phyloP scores from a whole-genome alignment of 2,797 vertebrate species.

The Acipenser transmontanus region DNA sequence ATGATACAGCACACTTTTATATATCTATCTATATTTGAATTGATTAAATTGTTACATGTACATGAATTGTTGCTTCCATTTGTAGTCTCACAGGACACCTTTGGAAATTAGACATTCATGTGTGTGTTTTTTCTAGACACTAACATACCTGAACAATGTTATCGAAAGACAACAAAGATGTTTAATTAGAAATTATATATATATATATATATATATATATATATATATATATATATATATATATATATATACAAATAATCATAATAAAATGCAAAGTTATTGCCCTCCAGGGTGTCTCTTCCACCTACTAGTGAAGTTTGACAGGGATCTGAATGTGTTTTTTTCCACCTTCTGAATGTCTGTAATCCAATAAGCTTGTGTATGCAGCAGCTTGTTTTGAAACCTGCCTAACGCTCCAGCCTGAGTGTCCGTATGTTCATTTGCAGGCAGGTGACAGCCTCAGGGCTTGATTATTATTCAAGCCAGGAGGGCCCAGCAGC shows the following conservation, averaged over 20 bases:
- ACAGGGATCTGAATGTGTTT: slow-evolving; percentile 51
- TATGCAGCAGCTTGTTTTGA: slow-evolving; percentile 74
- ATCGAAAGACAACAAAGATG: no score
- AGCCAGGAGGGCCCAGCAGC: slow-evolving; percentile 56
- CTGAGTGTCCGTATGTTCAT: slow-evolving; percentile 53
- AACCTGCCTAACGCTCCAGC: slow-evolving; percentile 60
- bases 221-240: neutral
- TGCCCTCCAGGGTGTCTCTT: slow-evolving; percentile 25
- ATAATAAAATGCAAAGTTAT: slow-evolving; percentile 13
- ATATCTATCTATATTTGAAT: no score
- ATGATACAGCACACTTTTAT: no score
- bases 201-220: no score
- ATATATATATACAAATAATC: slow-evolving; percentile 5
- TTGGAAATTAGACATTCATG: no score
- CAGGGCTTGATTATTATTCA: slow-evolving; percentile 65
- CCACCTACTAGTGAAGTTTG: slow-evolving; percentile 40
- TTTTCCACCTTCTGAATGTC: slow-evolving; percentile 54
- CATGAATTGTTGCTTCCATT: no score
- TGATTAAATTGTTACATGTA: no score
- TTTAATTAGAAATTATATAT: no score
- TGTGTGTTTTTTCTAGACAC: no score
- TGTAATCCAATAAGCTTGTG: slow-evolving; percentile 81
- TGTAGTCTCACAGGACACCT: no score
- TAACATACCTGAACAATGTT: no score
- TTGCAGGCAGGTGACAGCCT: slow-evolving; percentile 71